A percentile compares a stretch with the other conserved stretches of the same genome.
These are phyloP conservation scores for Polyodon spathula DNA, from an alignment of 2,113 vertebrate genomes.

Conservation along the genomic window DNA sequence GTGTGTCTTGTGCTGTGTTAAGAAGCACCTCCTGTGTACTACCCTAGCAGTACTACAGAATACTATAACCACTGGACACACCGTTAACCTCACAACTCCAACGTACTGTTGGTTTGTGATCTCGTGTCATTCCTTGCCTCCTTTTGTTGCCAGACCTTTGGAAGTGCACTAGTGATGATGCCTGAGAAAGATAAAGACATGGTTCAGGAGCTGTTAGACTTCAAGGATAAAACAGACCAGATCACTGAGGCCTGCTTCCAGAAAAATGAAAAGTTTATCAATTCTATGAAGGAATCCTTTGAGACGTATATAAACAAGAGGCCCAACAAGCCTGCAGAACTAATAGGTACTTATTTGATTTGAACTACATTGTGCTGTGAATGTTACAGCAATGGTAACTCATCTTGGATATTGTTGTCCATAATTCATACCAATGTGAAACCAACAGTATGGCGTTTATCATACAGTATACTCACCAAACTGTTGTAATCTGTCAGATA, in stretches of 20 bases:
- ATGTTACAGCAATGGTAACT: neutral
- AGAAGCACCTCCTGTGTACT: too few relatives aligned
- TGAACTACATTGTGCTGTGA: neutral
- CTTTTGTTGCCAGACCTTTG: slow-evolving; percentile 50
- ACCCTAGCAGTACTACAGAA: too few relatives aligned
- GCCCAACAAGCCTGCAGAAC: slow-evolving; percentile 71
- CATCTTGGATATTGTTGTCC: neutral
- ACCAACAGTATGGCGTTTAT: too few relatives aligned
- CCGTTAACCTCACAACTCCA: neutral
- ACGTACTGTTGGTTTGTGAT: neutral
- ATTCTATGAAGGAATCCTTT: slow-evolving; percentile 73
- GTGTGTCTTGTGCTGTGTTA: too few relatives aligned
- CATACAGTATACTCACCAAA: too few relatives aligned
- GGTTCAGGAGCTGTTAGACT: slow-evolving; percentile 72
- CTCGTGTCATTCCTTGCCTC: neutral
- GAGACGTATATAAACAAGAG: slow-evolving; percentile 74
- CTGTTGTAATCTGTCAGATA: too few relatives aligned
- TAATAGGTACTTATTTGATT: slow-evolving; percentile 54
- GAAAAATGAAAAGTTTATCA: slow-evolving; percentile 66
- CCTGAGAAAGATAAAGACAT: slow-evolving; percentile 75
- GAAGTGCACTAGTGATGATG: slow-evolving; percentile 68
- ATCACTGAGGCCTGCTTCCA: slow-evolving; percentile 72
- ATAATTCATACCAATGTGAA: too few relatives aligned
- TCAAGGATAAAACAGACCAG: slow-evolving; percentile 72
- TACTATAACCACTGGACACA: neutral